Conservation (phyloP, 1,140 invertebrate genomes). For the Penaeus japonicus region DNA sequence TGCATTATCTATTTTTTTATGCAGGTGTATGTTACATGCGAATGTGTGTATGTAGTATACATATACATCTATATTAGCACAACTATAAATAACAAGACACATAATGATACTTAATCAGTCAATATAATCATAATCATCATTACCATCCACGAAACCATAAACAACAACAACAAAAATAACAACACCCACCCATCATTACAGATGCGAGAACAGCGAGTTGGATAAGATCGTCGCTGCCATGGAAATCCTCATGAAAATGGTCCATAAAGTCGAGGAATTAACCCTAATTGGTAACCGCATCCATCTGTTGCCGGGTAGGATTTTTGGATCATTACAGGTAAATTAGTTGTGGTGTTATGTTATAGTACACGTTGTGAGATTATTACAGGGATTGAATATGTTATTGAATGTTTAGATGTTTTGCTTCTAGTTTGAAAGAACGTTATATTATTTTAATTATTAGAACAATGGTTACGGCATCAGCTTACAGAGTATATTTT, state of each 20-base stretch:
- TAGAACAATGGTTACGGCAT: no score
- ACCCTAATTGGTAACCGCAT: constrained; percentile 47
- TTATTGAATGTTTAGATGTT: not conserved
- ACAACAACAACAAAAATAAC: no score
- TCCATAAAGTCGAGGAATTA: constrained; percentile 24
- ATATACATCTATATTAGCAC: not conserved
- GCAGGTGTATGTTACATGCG: no score
- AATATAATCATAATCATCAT: not conserved
- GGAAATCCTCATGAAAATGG: constrained; percentile 31
- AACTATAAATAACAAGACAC: not conserved
- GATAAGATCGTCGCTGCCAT: constrained; percentile 22
- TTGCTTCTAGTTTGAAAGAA: no score
- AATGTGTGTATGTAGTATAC: not conserved
- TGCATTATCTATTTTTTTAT: no score
- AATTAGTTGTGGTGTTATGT: not conserved
- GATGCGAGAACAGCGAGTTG: constrained; percentile 50
- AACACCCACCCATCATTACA: not conserved
- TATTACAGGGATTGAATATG: no score
- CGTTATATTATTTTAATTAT: no score
- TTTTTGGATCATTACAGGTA: constrained; percentile 57
- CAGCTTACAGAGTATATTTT: no score
- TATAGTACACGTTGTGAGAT: not conserved
- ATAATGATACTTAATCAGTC: not conserved
- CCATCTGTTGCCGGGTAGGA: constrained; percentile 27
- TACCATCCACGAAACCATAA: not conserved